These are phyloP conservation scores for Odontothrips loti DNA, from an alignment of 2,888 invertebrate genomes.

Conservation along the genomic window DNA sequence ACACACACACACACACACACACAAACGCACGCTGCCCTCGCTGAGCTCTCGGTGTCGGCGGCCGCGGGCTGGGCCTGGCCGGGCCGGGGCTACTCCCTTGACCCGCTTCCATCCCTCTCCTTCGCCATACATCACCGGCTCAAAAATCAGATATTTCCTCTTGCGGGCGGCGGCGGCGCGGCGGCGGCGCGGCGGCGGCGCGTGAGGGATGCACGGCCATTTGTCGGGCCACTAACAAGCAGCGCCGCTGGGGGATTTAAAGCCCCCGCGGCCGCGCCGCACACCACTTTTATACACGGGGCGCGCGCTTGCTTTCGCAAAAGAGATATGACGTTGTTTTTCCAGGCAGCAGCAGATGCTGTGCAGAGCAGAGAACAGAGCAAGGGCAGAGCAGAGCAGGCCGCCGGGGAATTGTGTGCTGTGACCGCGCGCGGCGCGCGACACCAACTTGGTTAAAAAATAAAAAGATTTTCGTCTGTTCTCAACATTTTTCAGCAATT, in stretches of 20 bases:
- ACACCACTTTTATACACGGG: background rate
- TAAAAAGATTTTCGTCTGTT: too few species aligned
- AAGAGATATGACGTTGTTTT: background rate
- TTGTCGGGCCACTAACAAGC: background rate
- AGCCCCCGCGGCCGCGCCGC: background rate
- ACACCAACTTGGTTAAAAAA: too few species aligned
- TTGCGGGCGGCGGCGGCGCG: background rate
- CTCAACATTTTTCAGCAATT: too few species aligned
- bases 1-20: too few species aligned
- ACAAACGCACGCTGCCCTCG: too few species aligned
- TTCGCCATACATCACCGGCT: constrained; percentile 21
- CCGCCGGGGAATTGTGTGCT: too few species aligned
- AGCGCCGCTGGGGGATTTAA: background rate
- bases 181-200: constrained; percentile 2
- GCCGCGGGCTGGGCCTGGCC: background rate
- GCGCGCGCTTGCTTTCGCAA: background rate
- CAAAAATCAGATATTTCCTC: constrained; percentile 24
- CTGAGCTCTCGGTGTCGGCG: too few species aligned
- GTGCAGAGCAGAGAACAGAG: too few species aligned
- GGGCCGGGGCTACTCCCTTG: background rate
- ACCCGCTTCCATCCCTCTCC: background rate
- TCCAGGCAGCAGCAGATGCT: too few species aligned
- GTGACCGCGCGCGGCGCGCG: too few species aligned
- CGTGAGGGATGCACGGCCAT: constrained; percentile 7
- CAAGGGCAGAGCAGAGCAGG: too few species aligned